Conservation (phyloP, 64 coral and sea anemone species). For the Pachyseris speciosa region DNA sequence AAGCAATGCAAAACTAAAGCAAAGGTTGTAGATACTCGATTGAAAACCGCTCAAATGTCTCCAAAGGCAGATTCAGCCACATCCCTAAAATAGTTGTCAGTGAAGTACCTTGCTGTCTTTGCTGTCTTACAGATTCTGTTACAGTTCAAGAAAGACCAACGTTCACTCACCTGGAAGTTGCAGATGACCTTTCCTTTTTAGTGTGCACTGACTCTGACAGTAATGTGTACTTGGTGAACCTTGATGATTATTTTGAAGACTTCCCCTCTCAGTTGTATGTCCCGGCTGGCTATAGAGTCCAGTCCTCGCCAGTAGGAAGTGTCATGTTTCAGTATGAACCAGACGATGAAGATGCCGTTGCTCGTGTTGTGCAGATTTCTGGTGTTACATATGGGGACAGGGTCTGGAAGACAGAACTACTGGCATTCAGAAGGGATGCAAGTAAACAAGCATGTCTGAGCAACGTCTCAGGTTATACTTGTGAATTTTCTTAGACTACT, state of each 20-base stretch:
- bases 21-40: no score
- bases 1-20: no score
- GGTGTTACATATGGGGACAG: conserved; percentile 86
- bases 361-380: conserved; percentile 36
- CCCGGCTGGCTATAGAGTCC: neutral
- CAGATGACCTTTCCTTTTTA: conserved; percentile 75
- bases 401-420: conserved; percentile 88
- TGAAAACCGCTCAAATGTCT: no score
- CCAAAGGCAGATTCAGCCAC: no score
- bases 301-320: neutral
- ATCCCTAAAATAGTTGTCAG: neutral
- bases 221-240: conserved; percentile 74
- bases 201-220: conserved; percentile 56
- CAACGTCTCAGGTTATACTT: neutral
- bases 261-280: conserved; percentile 51
- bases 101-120: neutral
- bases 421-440: conserved; percentile 8
- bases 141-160: neutral
- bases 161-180: conserved; percentile 59
- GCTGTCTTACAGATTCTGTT: conserved; percentile 22
- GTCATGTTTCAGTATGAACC: conserved; percentile 68
- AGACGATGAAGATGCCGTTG: conserved; percentile 77
- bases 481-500: neutral
- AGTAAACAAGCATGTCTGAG: neutral
- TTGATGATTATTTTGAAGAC: conserved; percentile 82